These are phyloP conservation scores for Tetramorium simillimum DNA, from an alignment of 1,140 invertebrate genomes.

Conservation along the genomic window DNA sequence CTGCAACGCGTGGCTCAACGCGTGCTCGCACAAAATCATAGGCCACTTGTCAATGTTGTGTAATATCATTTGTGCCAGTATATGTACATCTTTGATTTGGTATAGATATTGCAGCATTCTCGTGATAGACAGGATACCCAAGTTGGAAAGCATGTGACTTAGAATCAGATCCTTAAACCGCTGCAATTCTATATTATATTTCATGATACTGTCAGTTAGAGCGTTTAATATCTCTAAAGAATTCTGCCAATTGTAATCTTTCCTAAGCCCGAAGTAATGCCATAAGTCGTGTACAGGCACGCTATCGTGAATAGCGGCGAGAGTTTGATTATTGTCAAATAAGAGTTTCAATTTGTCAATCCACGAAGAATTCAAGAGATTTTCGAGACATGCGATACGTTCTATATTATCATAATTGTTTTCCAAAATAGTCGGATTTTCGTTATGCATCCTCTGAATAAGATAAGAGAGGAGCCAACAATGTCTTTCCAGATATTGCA, in stretches of 20 bases:
- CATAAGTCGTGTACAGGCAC: slow-evolving; percentile 75
- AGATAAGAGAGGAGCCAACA: slow-evolving; percentile 87
- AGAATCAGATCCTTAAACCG: slow-evolving; percentile 84
- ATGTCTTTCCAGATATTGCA: slow-evolving; percentile 86
- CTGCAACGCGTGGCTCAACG: slow-evolving; percentile 73
- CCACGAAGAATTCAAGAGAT: slow-evolving; percentile 83
- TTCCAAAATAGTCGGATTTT: slow-evolving; percentile 74
- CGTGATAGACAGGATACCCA: slow-evolving; percentile 50
- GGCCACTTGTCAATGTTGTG: slow-evolving; percentile 78
- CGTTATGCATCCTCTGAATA: slow-evolving; percentile 84
- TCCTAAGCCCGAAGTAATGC: slow-evolving; percentile 72
- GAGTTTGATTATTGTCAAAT: slow-evolving; percentile 84
- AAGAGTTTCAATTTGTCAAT: slow-evolving; percentile 81
- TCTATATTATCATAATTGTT: slow-evolving; percentile 77
- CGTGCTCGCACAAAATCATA: slow-evolving; percentile 76
- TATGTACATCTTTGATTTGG: slow-evolving; percentile 79
- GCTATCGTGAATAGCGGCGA: slow-evolving; percentile 84
- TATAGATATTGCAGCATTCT: slow-evolving; percentile 75
- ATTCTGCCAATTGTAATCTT: slow-evolving; percentile 65
- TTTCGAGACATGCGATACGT: slow-evolving; percentile 81
- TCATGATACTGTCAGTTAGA: slow-evolving; percentile 71
- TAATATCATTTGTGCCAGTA: slow-evolving; percentile 75
- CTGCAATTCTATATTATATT: slow-evolving; percentile 78
- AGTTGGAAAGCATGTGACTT: slow-evolving; percentile 83
- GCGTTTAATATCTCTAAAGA: slow-evolving; percentile 78